A percentile compares a stretch with the other conserved stretches of the same genome.
Evolutionary conservation across 2,797 vertebrate genomes (phyloP).

Genomic region (Tinamus major): DNA sequence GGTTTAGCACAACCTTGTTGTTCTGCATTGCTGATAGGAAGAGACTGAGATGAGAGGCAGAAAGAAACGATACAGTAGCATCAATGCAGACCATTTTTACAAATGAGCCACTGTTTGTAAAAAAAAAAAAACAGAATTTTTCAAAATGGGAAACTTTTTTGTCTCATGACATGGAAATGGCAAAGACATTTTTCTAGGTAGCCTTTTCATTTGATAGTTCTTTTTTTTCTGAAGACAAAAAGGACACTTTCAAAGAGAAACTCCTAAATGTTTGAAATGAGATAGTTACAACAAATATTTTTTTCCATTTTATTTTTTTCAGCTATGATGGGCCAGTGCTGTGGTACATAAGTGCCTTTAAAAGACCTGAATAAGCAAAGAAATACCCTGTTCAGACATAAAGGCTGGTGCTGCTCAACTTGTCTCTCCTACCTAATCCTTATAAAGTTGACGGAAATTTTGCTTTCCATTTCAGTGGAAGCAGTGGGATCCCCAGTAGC

Average conservation of each 20-base stretch:
- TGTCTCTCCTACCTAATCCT: not conserved
- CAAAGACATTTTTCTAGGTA: not conserved
- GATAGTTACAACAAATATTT: not conserved
- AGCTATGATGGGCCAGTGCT: not conserved
- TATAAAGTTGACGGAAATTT: not conserved
- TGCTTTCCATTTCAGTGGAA: not conserved
- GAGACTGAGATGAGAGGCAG: not conserved
- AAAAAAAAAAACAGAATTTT: not conserved
- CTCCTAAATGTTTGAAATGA: not conserved
- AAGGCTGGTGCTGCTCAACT: not conserved
- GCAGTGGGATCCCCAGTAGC: not conserved
- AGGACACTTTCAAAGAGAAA: not conserved
- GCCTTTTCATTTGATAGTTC: not conserved
- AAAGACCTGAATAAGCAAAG: not conserved
- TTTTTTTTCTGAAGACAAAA: not conserved
- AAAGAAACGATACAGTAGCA: not conserved
- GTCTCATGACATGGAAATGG: not conserved
- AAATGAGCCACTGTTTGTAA: not conserved
- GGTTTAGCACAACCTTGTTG: not conserved
- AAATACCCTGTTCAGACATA: not conserved
- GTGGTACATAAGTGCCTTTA: not conserved
- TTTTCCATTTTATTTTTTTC: not conserved
- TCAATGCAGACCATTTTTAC: not conserved
- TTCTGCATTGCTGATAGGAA: conserved; percentile 9
- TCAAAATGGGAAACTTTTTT: conserved; percentile 5